Evolutionary conservation across 2,113 vertebrate genomes (phyloP).

Genomic region (Leuciscus idus): DNA sequence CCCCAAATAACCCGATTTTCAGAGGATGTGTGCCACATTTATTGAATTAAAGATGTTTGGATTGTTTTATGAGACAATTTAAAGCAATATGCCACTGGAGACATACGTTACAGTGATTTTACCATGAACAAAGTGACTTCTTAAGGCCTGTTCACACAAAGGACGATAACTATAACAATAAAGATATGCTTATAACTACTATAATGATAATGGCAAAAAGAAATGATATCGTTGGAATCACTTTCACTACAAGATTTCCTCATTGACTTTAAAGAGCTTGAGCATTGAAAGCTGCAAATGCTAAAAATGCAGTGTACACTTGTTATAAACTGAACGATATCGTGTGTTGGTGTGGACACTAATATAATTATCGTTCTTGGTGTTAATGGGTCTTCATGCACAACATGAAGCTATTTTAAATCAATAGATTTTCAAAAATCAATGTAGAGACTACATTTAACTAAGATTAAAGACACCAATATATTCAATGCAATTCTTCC

Average conservation of each 20-base stretch:
- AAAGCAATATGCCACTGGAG: not conserved
- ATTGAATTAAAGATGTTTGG: not conserved
- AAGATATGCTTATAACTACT: too few relatives aligned
- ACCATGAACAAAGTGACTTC: not conserved
- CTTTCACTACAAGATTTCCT: too few relatives aligned
- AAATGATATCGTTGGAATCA: too few relatives aligned
- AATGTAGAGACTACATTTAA: not conserved
- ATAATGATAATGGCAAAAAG: too few relatives aligned
- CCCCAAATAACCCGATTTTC: not conserved
- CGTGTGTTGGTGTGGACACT: too few relatives aligned
- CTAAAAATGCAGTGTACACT: too few relatives aligned
- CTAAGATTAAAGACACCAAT: not conserved
- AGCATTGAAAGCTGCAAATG: too few relatives aligned
- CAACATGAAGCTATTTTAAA: not conserved
- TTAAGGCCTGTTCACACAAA: not conserved
- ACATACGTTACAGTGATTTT: not conserved
- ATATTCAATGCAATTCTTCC: not conserved
- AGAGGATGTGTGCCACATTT: not conserved
- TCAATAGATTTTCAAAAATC: not conserved
- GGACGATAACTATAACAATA: too few relatives aligned
- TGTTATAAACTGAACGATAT: too few relatives aligned
- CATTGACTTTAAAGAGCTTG: too few relatives aligned
- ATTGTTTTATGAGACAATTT: not conserved
- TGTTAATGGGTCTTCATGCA: not conserved
- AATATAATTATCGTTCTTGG: too few relatives aligned